Evolutionary conservation across 1,140 invertebrate species (phyloP).

Genomic region (Spodoptera litura): DNA sequence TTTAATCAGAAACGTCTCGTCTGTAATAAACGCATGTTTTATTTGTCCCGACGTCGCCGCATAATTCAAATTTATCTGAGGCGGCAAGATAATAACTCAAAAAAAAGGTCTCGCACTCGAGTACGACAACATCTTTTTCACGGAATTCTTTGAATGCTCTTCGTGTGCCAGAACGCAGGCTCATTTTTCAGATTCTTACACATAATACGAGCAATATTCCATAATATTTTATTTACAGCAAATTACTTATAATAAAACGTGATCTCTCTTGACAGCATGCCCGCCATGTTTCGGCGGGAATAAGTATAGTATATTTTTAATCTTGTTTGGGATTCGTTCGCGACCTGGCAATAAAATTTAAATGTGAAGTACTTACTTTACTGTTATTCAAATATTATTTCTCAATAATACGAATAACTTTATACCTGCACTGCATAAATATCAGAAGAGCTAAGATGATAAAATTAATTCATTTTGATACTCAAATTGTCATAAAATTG

Average conservation of each 20-base stretch:
- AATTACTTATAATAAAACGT: slow-evolving; percentile 29
- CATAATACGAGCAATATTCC: slow-evolving; percentile 7
- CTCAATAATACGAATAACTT: neutral
- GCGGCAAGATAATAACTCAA: slow-evolving; percentile 54
- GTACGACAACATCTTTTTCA: slow-evolving; percentile 49
- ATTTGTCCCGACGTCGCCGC: slow-evolving; percentile 46
- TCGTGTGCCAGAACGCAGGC: neutral
- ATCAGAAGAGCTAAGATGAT: no score
- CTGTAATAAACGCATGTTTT: slow-evolving; percentile 47
- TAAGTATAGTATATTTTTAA: neutral
- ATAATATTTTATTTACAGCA: slow-evolving; percentile 25
- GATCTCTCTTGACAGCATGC: slow-evolving; percentile 23
- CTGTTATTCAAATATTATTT: slow-evolving; percentile 11
- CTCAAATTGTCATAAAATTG: neutral
- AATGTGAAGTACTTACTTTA: neutral
- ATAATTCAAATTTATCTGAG: slow-evolving; percentile 58
- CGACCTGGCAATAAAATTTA: slow-evolving; percentile 13
- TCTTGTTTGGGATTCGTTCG: neutral
- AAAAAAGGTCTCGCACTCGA: slow-evolving; percentile 38
- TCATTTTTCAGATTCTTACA: slow-evolving; percentile 15
- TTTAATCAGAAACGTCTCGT: slow-evolving; percentile 52
- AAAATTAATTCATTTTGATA: no score
- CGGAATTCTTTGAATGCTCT: slow-evolving; percentile 39
- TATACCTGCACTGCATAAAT: no score
- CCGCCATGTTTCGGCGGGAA: slow-evolving; percentile 34